Conservation (phyloP, 2,113 vertebrate species). For the Pholis gunnellus region DNA sequence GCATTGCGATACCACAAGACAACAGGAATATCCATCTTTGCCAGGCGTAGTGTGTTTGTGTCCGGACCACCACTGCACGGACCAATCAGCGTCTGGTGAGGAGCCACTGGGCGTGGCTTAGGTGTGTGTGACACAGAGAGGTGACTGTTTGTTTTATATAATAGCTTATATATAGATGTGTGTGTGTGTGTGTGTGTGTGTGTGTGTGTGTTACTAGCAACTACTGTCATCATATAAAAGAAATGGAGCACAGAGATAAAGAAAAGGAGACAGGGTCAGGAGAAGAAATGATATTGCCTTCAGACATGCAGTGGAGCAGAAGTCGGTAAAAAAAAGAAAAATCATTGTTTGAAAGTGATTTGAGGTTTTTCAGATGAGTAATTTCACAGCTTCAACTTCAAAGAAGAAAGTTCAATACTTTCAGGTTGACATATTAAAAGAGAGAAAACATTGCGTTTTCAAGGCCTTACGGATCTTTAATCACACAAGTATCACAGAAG, state of each 20-base stretch:
- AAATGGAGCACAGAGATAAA: not conserved
- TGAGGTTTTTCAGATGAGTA: slow-evolving; percentile 20
- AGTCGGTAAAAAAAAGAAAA: not conserved
- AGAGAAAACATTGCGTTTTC: slow-evolving; percentile 48
- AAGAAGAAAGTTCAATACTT: slow-evolving; percentile 29
- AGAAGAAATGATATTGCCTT: not conserved
- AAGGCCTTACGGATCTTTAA: slow-evolving; percentile 56
- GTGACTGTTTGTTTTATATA: too few relatives aligned
- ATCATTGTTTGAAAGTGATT: slow-evolving; percentile 3
- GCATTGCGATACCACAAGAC: not conserved
- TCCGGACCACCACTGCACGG: too few relatives aligned
- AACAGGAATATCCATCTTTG: too few relatives aligned
- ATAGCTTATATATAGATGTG: too few relatives aligned
- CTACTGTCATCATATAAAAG: not conserved
- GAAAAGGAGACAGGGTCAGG: not conserved
- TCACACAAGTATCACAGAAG: slow-evolving; percentile 37
- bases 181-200: too few relatives aligned
- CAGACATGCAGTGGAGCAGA: not conserved
- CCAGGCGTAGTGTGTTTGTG: too few relatives aligned
- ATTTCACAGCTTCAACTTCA: slow-evolving; percentile 26
- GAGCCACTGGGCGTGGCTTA: not conserved
- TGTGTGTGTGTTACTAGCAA: too few relatives aligned
- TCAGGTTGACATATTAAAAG: slow-evolving; percentile 36
- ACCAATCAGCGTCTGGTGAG: not conserved
- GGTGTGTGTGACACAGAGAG: not conserved